Percentiles rank a stretch among this genome's conserved stretches.
phyloP scores from a whole-genome alignment of 1,140 invertebrate genomes.

The Diabrotica undecimpunctata region DNA sequence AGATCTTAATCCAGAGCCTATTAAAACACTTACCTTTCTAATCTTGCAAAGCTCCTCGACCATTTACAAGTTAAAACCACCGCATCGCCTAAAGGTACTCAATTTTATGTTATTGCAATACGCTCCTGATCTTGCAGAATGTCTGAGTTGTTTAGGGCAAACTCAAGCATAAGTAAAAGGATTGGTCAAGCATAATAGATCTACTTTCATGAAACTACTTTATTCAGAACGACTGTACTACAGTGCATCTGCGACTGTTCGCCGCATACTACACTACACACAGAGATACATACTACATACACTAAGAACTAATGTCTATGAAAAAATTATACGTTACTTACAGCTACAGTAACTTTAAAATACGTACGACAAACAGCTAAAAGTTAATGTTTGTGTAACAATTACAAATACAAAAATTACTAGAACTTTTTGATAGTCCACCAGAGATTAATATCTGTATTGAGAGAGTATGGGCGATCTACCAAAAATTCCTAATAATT shows the following conservation, averaged over 20 bases:
- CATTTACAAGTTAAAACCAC: no score
- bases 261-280: conserved; percentile 47
- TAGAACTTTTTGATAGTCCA: conserved; percentile 4
- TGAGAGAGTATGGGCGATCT: neutral
- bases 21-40: no score
- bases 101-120: neutral
- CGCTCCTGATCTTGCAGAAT: conserved; percentile 24
- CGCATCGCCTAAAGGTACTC: no score
- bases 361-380: conserved; percentile 44
- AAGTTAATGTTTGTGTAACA: conserved; percentile 40
- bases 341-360: conserved; percentile 44
- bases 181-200: conserved; percentile 45
- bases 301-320: conserved; percentile 44
- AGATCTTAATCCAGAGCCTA: no score
- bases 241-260: conserved; percentile 46
- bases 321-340: conserved; percentile 44
- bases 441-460: conserved; percentile 8
- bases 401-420: conserved; percentile 14
- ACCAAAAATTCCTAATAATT: neutral
- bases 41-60: no score
- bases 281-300: conserved; percentile 49
- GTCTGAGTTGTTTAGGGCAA: conserved; percentile 17
- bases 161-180: conserved; percentile 17
- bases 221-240: conserved; percentile 50
- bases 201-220: conserved; percentile 50